These are phyloP conservation scores for Hydra vulgaris DNA, from an alignment of 30 jellyfish, hydroid and myxozoan species.

Conservation along the genomic window DNA sequence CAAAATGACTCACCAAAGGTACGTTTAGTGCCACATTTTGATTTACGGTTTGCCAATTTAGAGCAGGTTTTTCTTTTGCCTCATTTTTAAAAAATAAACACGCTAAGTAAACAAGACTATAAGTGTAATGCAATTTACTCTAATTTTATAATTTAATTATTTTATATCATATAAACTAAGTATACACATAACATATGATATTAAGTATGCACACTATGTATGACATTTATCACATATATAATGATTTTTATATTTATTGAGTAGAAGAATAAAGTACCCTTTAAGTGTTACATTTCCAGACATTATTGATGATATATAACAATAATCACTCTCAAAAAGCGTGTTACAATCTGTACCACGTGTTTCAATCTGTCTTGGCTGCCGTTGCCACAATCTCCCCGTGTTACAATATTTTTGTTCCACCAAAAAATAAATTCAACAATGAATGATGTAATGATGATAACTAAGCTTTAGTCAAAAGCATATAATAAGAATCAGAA, in stretches of 20 bases:
- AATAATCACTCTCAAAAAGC: background rate
- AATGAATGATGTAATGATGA: background rate
- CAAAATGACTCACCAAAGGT: background rate
- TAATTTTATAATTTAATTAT: too few species aligned
- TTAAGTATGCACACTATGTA: too few species aligned
- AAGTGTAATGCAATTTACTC: background rate
- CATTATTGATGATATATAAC: background rate
- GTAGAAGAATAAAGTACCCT: background rate
- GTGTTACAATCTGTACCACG: background rate
- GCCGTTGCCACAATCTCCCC: background rate
- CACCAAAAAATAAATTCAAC: background rate
- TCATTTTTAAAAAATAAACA: background rate
- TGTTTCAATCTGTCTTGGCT: background rate
- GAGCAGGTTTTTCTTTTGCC: background rate
- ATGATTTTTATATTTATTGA: too few species aligned
- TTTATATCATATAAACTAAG: too few species aligned
- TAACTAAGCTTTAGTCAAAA: background rate
- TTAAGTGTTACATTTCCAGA: background rate
- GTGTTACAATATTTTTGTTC: background rate
- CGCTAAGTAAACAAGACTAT: background rate
- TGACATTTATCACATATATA: too few species aligned
- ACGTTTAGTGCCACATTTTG: background rate
- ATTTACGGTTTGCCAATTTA: background rate
- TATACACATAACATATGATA: too few species aligned
- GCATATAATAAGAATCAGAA: background rate